phyloP scores from a whole-genome alignment of 2,888 invertebrate genomes.

The Eupithecia exiguata region DNA sequence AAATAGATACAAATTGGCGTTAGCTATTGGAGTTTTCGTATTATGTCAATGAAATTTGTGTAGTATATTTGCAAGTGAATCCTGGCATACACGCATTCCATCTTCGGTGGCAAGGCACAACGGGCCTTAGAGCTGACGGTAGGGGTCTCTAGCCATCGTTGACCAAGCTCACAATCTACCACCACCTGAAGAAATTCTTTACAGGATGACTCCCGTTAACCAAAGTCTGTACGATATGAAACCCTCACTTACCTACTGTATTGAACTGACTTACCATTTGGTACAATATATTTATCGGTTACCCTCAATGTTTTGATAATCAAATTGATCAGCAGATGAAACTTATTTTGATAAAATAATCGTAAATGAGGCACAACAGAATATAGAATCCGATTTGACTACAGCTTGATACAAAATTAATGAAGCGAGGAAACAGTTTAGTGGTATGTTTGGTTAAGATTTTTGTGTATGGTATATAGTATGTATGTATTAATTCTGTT shows the following conservation, averaged over 20 bases:
- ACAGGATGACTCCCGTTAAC: too few relatives aligned
- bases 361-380: constrained; percentile 1
- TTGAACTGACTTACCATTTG: neutral
- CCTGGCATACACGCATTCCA: too few relatives aligned
- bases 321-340: constrained; percentile 8
- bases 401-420: neutral
- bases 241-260: neutral
- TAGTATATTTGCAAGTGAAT: too few relatives aligned
- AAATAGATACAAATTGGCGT: too few relatives aligned
- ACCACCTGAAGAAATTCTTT: too few relatives aligned
- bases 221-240: too few relatives aligned
- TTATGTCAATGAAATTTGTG: too few relatives aligned
- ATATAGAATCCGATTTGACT: constrained; percentile 3
- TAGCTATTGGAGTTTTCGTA: too few relatives aligned
- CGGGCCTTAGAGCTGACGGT: too few relatives aligned
- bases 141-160: too few relatives aligned
- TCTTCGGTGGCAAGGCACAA: too few relatives aligned
- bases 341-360: constrained; percentile 16
- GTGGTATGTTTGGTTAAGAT: neutral
- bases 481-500: neutral
- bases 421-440: neutral
- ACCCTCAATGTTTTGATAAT: neutral
- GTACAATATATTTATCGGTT: neutral
- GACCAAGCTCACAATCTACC: too few relatives aligned
- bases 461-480: neutral